Evolutionary conservation across 53 echinoderm and acorn worm genomes (phyloP).

Genomic region (Arbacia lixula): DNA sequence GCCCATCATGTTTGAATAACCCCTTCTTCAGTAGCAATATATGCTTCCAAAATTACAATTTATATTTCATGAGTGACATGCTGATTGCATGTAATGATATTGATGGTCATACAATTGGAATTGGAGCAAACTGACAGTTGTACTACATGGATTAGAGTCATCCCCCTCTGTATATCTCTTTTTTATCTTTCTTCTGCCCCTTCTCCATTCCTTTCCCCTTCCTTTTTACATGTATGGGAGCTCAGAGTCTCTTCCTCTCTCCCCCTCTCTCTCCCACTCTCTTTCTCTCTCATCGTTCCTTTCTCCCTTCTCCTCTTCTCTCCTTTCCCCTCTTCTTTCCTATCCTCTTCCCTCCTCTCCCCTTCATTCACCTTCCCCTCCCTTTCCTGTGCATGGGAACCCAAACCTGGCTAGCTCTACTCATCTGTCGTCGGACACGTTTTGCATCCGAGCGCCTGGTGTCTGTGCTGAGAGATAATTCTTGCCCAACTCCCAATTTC

Average conservation of each 20-base stretch:
- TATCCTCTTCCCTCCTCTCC: neutral
- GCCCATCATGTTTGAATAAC: too few relatives aligned
- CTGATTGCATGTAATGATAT: too few relatives aligned
- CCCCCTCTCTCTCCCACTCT: neutral
- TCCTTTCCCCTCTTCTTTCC: neutral
- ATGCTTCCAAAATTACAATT: too few relatives aligned
- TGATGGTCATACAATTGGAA: too few relatives aligned
- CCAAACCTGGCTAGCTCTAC: neutral
- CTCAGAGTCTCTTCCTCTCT: neutral
- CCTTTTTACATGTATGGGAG: neutral
- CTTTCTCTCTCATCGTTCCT: neutral
- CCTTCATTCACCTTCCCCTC: neutral
- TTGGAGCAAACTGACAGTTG: too few relatives aligned
- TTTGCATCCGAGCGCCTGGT: conserved; percentile 24
- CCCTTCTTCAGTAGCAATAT: too few relatives aligned
- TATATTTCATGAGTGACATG: too few relatives aligned
- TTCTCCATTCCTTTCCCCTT: too few relatives aligned
- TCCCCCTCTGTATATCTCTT: neutral
- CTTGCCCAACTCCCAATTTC: neutral
- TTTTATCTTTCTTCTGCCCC: neutral
- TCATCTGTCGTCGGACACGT: conserved; percentile 22
- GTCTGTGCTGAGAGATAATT: neutral
- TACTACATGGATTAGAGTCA: too few relatives aligned
- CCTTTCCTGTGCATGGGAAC: neutral
- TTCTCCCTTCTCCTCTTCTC: neutral